Base-by-base conservation (phyloP, 2,797 vertebrate genomes). In the Vipera latastei region DNA sequence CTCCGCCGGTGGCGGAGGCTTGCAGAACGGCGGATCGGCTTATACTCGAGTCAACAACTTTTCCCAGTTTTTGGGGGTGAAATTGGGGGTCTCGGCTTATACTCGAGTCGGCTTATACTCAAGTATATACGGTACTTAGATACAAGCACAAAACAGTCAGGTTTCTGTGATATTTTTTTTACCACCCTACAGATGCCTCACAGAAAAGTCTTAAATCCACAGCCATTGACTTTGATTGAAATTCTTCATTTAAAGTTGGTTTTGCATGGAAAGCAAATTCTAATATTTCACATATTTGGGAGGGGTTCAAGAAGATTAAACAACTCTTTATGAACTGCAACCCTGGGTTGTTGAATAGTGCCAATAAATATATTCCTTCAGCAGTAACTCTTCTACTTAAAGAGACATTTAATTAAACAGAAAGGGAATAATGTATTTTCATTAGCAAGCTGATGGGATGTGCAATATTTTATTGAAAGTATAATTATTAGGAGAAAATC, bases 361-460 rank as follows among this genome's bases (percentile, higher is more conserved):
- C 90, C 90, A 88, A 90, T 91, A 88, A 91, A 92, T 93, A 61
- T 28, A 18, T 86, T 93, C 90, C 91, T 93, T 48, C 32, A 69
- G 73, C 86, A 97, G 89, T 26, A 90, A 91, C 56, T 5, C 89
- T 51, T 95, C 65, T 94, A 44, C 86, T 38, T 83, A 86, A 11
- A 92, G 38, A 93, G 83, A 85, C 83, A 55, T 94, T 91, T 95
- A 95, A 94, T 96, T 95, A 95, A 94, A 89, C 22, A 55, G 91
- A 93, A 89, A 92, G 69, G 55, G 91, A 95, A 92, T 86, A 94
- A 93, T 91, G 86, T 57, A 78, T 96, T 95, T 94, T 61, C 65
- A 83, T 95, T 90, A 95, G 94, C 90, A 94, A 93, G 94, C 90
- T 94, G 25, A 26, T 93, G 18, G 56, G 59, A 88, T 18, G 93